Base-by-base conservation (phyloP, 1,140 invertebrate genomes). In the Calosoma granatense region DNA sequence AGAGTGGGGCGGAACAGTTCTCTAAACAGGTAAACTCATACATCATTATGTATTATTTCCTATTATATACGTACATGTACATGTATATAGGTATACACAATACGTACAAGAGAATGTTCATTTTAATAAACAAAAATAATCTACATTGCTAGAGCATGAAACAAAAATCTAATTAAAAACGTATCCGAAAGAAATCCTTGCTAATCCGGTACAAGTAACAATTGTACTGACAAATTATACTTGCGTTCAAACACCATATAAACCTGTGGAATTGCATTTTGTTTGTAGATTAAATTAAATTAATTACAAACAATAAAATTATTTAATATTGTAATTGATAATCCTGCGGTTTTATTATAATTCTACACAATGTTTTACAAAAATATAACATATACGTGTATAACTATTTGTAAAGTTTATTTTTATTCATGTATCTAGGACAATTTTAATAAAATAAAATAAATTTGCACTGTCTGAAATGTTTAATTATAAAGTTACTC, bases 1-100 rank as follows among this genome's bases (percentile, higher is more conserved):
- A 77, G 53, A 81, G 79, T 65, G 85, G 84, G 60, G 84, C 78
- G 55, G 82, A 86, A 70, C 82, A 85, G 72, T 76, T 78, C 62
- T 77, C 81, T 53, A 83, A 83, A 74, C 79, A 85, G 82, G 84
- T 84, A 64, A 65, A 64, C 64, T 58, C n/a, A n/a, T n/a, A n/a
- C n/a, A n/a, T n/a, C n/a, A n/a, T n/a, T n/a, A n/a, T n/a, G 58
- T 60, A 60, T 21, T 17, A 55, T 59, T 59, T 59, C 22, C 52
- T 36, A 53, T 51, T n/a, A 59, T 39, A 60, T 23, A 36, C 26
- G 26, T 36, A 36, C 26, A 36, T 36, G n/a, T 20, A 56, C 23
- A 36, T 3, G 23, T 20, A 53, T n/a, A 22, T 56, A 9, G 26
- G 6, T 36, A n/a, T 36, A 9, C 26, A 36, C 26, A 36, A 36